Evolutionary conservation across 2,797 vertebrate genomes (phyloP).

Genomic region (Tarsius wallacei): DNA sequence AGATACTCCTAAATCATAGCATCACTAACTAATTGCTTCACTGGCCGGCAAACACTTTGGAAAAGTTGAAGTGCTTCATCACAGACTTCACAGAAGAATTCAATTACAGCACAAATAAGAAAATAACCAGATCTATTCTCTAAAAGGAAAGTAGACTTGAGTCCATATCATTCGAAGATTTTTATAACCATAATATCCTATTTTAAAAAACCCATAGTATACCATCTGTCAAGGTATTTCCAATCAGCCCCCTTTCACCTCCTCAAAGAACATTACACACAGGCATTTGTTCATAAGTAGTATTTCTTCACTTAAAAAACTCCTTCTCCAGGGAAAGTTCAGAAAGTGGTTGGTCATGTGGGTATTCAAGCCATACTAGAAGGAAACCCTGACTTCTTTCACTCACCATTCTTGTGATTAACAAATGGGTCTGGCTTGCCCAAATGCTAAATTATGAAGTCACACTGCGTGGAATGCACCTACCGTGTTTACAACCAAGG

Average conservation of each 20-base stretch:
- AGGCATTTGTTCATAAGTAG: slow-evolving; percentile 67
- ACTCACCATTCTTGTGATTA: slow-evolving; percentile 67
- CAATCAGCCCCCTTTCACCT: slow-evolving; percentile 33
- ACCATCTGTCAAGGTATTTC: slow-evolving; percentile 62
- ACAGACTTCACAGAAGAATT: slow-evolving; percentile 46
- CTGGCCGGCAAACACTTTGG: slow-evolving; percentile 37
- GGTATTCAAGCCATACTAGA: slow-evolving; percentile 66
- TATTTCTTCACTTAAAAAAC: slow-evolving; percentile 79
- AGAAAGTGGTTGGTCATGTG: slow-evolving; percentile 58
- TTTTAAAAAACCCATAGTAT: slow-evolving; percentile 45
- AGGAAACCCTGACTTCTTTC: slow-evolving; percentile 54
- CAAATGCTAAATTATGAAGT: slow-evolving; percentile 79
- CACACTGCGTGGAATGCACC: slow-evolving; percentile 85
- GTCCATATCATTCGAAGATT: slow-evolving; percentile 54
- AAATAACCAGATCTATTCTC: slow-evolving; percentile 61
- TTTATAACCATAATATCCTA: slow-evolving; percentile 75
- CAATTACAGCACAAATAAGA: slow-evolving; percentile 63
- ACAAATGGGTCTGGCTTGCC: slow-evolving; percentile 65
- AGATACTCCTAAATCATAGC: neutral
- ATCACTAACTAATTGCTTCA: slow-evolving; percentile 34
- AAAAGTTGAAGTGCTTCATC: too few relatives aligned
- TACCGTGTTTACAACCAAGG: slow-evolving; percentile 85
- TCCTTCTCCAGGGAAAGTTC: slow-evolving; percentile 63
- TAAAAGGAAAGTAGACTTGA: slow-evolving; percentile 70
- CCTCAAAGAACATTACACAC: slow-evolving; percentile 50